Evolutionary conservation across 2,113 vertebrate species (phyloP).

Genomic region (Gnathonemus longibarbis): DNA sequence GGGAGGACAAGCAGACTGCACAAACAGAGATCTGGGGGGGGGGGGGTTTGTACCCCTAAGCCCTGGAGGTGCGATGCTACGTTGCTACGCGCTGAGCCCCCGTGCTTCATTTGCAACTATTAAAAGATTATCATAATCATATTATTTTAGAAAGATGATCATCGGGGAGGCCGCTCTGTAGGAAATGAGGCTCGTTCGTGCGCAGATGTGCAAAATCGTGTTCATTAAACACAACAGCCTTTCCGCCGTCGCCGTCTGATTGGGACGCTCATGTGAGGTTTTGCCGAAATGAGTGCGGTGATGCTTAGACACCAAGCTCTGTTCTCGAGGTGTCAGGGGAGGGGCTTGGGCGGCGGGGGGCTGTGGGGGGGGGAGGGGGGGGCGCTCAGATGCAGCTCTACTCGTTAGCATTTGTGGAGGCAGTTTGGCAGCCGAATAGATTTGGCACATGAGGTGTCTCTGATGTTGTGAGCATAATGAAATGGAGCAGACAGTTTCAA

Average conservation of each 20-base stretch:
- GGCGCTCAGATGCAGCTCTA: background rate
- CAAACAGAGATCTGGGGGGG: background rate
- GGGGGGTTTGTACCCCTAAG: background rate
- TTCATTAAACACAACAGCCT: background rate
- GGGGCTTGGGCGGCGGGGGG: background rate
- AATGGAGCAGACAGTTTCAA: background rate
- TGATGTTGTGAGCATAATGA: background rate
- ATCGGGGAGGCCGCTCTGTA: background rate
- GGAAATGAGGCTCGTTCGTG: background rate
- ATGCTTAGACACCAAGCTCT: background rate
- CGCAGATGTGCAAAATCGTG: background rate
- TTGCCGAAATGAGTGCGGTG: background rate
- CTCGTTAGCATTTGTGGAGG: conserved; percentile 6
- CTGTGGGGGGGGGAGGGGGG: background rate
- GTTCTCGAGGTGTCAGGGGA: background rate
- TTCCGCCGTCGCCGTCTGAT: background rate
- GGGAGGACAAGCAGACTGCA: background rate
- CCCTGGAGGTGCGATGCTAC: background rate
- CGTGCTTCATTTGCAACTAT: background rate
- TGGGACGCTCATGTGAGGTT: background rate
- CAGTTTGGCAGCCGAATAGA: background rate
- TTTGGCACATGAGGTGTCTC: background rate
- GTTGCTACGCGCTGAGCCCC: background rate
- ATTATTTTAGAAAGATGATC: background rate
- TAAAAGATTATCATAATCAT: background rate